A percentile compares a stretch with the other conserved stretches of the same genome.
Evolutionary conservation across 2,888 invertebrate species (phyloP).

Genomic region (Leptinotarsa haldemani): DNA sequence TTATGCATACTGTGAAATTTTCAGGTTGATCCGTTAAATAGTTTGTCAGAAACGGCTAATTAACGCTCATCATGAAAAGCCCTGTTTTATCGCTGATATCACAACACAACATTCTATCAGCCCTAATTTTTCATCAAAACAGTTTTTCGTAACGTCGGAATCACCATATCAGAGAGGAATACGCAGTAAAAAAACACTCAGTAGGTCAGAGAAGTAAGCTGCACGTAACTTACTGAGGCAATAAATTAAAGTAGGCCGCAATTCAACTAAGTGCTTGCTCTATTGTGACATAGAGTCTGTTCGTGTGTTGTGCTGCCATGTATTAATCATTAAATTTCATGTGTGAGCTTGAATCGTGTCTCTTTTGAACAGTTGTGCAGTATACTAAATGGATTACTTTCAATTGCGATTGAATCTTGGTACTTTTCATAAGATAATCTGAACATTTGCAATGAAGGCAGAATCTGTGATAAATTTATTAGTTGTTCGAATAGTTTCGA

Average conservation of each 20-base stretch:
- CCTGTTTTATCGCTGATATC: background rate
- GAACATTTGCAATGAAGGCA: background rate
- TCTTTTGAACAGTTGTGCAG: conserved; percentile 9
- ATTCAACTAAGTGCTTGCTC: conserved; percentile 30
- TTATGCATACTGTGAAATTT: too few species aligned
- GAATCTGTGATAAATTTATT: too few species aligned
- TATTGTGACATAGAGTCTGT: conserved; percentile 24
- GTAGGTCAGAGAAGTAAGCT: conserved; percentile 5
- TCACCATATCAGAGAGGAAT: background rate
- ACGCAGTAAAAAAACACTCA: background rate
- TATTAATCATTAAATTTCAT: conserved; percentile 25
- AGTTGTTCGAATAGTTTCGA: too few species aligned
- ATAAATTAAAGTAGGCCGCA: conserved; percentile 32
- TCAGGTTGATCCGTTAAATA: too few species aligned
- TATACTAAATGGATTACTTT: conserved; percentile 16
- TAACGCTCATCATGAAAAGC: too few species aligned
- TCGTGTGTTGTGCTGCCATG: conserved; percentile 14
- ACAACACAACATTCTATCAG: background rate
- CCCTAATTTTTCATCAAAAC: background rate
- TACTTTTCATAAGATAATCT: background rate
- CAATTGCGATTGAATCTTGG: background rate
- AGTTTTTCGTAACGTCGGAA: background rate
- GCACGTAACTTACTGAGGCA: conserved; percentile 15
- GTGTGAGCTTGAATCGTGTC: conserved; percentile 22
- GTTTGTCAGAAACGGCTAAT: too few species aligned